A percentile compares a stretch with the other conserved stretches of the same genome.
phyloP scores from a whole-genome alignment of 2,797 vertebrate species.

The Thunnus albacares region DNA sequence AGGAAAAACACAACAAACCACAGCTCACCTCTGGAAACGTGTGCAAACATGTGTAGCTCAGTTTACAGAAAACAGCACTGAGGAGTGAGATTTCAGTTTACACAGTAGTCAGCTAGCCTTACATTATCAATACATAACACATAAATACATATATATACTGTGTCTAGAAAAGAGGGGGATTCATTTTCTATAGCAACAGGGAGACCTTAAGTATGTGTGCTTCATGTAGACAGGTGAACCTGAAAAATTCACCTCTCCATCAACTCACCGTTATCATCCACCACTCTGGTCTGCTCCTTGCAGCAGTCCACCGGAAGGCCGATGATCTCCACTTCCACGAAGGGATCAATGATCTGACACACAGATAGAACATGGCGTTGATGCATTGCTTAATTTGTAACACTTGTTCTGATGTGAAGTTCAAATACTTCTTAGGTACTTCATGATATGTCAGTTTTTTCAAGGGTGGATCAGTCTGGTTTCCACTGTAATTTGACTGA shows the following conservation, averaged over 20 bases:
- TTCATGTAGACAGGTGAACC: not conserved
- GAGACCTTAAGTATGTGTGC: not conserved
- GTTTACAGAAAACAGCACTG: not conserved
- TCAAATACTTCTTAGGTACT: no score
- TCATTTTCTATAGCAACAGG: not conserved
- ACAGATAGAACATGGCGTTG: conserved; percentile 26
- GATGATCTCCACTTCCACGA: conserved; percentile 98
- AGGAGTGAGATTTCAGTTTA: not conserved
- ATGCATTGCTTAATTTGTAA: not conserved
- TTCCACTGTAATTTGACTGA: no score
- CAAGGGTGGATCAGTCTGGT: no score
- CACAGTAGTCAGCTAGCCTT: not conserved
- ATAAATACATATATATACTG: no score
- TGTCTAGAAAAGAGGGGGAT: not conserved
- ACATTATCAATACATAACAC: no score
- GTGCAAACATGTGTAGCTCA: not conserved
- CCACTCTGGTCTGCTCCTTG: conserved; percentile 97
- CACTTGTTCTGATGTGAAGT: no score
- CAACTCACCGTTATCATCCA: conserved; percentile 96
- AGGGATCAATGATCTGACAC: conserved; percentile 97
- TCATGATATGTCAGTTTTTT: no score
- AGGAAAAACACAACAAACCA: conserved; percentile 27
- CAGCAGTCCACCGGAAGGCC: conserved; percentile 95
- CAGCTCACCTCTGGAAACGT: not conserved
- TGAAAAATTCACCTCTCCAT: not conserved